These are phyloP conservation scores for Hydropsyche betteni DNA, from an alignment of 2,888 invertebrate species.

Conservation along the genomic window DNA sequence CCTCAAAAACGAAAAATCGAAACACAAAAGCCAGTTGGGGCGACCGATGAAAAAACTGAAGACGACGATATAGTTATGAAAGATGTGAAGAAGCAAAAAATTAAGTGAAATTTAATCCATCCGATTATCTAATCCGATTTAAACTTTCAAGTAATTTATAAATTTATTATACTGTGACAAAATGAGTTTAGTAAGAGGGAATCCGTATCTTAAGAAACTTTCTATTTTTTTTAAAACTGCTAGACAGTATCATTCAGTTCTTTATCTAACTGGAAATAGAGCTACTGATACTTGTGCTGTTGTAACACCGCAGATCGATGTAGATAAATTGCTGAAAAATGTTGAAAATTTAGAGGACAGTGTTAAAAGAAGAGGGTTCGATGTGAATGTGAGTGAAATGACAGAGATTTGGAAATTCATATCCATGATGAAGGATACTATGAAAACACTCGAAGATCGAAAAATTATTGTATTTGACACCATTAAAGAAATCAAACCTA, in stretches of 20 bases:
- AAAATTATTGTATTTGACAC: conserved; percentile 61
- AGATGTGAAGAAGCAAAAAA: conserved; percentile 55
- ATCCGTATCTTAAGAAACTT: conserved; percentile 7
- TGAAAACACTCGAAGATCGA: conserved; percentile 64
- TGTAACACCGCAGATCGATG: conserved; percentile 75
- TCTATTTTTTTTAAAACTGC: conserved; percentile 21
- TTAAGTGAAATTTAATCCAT: conserved; percentile 18
- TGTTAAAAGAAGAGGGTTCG: conserved; percentile 64
- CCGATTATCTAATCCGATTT: conserved; percentile 33
- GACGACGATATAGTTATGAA: conserved; percentile 61
- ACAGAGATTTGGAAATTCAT: conserved; percentile 71
- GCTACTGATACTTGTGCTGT: conserved; percentile 74
- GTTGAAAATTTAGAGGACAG: conserved; percentile 65
- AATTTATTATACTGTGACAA: neutral
- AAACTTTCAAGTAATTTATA: neutral
- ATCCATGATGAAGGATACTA: conserved; percentile 65
- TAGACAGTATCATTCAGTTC: conserved; percentile 61
- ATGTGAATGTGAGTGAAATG: conserved; percentile 67
- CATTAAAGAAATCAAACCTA: conserved; percentile 61
- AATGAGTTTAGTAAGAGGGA: neutral
- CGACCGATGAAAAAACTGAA: conserved; percentile 56
- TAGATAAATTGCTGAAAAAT: conserved; percentile 66
- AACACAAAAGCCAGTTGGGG: conserved; percentile 67
- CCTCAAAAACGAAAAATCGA: conserved; percentile 78
- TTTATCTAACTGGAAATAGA: conserved; percentile 75